phyloP scores from a whole-genome alignment of 2,113 vertebrate species.

The Mus spicilegus region DNA sequence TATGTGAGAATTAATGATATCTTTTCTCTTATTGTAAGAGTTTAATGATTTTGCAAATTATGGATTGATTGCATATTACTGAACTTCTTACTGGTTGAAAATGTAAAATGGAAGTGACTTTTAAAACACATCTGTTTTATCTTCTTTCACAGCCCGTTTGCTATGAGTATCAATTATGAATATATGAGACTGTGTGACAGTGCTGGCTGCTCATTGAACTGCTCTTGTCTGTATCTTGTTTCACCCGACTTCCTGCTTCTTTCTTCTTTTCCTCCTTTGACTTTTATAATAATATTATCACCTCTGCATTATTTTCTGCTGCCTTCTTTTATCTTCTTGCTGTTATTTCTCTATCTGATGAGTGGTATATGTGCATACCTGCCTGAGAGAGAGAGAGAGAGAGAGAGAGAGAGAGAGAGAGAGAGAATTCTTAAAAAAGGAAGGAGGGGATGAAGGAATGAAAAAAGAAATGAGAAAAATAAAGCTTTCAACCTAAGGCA shows the following conservation, averaged over 20 bases:
- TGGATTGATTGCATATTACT: slow-evolving; percentile 53
- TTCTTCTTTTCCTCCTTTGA: neutral
- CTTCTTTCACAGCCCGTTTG: neutral
- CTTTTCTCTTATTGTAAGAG: slow-evolving; percentile 21
- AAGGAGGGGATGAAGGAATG: neutral
- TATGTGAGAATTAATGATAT: slow-evolving; percentile 31
- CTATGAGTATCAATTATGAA: neutral
- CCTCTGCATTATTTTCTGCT: neutral
- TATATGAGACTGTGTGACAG: neutral
- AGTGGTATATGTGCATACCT: neutral
- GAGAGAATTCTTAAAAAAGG: neutral
- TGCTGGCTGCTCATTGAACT: neutral
- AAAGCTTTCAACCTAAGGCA: neutral
- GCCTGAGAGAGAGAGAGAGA: too few species aligned
- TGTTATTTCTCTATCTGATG: neutral
- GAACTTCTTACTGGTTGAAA: slow-evolving; percentile 31
- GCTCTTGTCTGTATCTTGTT: neutral
- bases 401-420: too few species aligned
- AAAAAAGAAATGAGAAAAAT: slow-evolving; percentile 29
- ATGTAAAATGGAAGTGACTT: neutral
- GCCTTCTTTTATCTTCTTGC: neutral
- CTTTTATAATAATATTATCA: neutral
- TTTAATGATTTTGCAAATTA: slow-evolving; percentile 66
- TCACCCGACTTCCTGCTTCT: neutral
- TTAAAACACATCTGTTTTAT: slow-evolving; percentile 25